These are phyloP conservation scores for Blastomussa wellsi DNA, from an alignment of 92 coral and sea anemone genomes.

Conservation along the genomic window DNA sequence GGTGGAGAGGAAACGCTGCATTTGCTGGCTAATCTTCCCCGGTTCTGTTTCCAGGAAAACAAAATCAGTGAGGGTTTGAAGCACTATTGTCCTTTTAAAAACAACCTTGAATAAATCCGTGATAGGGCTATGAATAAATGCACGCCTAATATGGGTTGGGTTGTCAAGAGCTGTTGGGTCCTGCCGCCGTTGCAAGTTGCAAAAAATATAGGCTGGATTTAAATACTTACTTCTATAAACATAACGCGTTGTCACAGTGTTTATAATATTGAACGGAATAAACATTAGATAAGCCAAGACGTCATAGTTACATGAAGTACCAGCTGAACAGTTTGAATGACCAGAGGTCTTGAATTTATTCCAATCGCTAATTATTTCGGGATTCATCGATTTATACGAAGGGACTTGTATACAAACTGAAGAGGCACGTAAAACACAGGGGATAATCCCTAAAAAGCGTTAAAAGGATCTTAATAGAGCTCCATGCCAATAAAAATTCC, in stretches of 20 bases:
- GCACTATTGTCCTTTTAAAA: background rate
- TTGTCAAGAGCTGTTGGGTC: background rate
- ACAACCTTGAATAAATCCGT: background rate
- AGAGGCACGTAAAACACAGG: background rate
- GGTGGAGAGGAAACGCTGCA: conserved; percentile 87
- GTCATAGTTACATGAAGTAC: conserved; percentile 27
- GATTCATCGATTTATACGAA: background rate
- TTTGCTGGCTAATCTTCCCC: conserved; percentile 94
- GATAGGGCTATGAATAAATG: background rate
- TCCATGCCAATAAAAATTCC: conserved; percentile 19
- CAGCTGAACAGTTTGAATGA: conserved; percentile 1
- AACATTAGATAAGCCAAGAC: conserved; percentile 27
- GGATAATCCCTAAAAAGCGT: conserved; percentile 16
- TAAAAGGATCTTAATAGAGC: conserved; percentile 19
- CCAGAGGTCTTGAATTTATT: conserved; percentile 4
- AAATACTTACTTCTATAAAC: conserved; percentile 42
- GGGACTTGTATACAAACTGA: conserved; percentile 1
- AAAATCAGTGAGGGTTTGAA: conserved; percentile 17
- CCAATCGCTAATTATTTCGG: background rate
- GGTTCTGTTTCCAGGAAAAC: conserved; percentile 74
- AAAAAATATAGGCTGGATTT: background rate
- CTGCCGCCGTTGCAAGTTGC: conserved; percentile 9
- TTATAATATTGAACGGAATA: conserved; percentile 14
- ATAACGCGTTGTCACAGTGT: conserved; percentile 18
- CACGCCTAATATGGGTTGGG: background rate